Evolutionary conservation across 2,797 vertebrate genomes (phyloP).

Genomic region (Lepilemur septentrionalis): DNA sequence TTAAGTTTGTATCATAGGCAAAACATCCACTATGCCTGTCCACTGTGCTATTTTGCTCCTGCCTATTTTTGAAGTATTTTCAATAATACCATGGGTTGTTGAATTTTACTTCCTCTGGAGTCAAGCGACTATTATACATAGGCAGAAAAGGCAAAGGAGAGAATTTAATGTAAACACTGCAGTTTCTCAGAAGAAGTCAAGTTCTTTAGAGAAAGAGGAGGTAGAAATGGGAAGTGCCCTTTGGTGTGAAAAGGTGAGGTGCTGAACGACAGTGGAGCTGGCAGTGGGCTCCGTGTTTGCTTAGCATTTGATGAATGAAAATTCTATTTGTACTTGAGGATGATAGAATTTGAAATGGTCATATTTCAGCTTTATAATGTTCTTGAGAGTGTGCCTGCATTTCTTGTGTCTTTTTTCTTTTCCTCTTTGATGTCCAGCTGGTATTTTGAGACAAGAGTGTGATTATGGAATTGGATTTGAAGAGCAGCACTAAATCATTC

Average conservation of each 20-base stretch:
- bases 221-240: not conserved
- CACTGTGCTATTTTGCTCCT: conserved; percentile 53
- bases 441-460: conserved; percentile 64
- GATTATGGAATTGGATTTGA: conserved; percentile 65
- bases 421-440: conserved; percentile 58
- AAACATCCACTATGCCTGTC: not conserved
- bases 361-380: conserved; percentile 44
- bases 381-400: conserved; percentile 8
- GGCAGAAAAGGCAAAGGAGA: conserved; percentile 37
- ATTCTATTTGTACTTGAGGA: conserved; percentile 42
- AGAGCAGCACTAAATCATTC: conserved; percentile 58
- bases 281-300: not conserved
- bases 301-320: conserved; percentile 56
- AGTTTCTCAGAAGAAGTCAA: conserved; percentile 38
- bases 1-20: not conserved
- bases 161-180: conserved; percentile 24
- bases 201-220: conserved; percentile 37
- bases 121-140: conserved; percentile 53
- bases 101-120: conserved; percentile 54
- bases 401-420: conserved; percentile 1
- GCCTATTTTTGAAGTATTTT: conserved; percentile 60
- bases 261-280: not conserved
- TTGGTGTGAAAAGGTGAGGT: conserved; percentile 29
- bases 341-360: conserved; percentile 62
- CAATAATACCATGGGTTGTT: not conserved